Evolutionary conservation across 2,113 vertebrate genomes (phyloP).

Genomic region (Plecturocebus donacophilus): DNA sequence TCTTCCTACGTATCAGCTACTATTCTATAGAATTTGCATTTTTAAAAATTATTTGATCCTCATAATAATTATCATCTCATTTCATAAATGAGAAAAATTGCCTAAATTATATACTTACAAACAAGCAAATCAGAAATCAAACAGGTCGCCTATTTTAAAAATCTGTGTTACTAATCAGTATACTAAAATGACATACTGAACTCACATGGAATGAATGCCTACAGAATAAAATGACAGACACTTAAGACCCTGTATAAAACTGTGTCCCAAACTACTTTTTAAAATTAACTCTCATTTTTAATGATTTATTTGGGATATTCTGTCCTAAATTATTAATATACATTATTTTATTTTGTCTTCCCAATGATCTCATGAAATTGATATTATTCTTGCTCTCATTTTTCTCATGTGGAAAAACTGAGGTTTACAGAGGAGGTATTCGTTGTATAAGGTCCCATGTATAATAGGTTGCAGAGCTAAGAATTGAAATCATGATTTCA

Average conservation of each 20-base stretch:
- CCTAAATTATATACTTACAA: neutral
- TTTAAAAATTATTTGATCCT: neutral
- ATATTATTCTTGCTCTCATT: neutral
- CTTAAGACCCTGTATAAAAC: neutral
- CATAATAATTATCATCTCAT: neutral
- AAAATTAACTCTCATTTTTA: neutral
- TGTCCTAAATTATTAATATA: neutral
- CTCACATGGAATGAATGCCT: neutral
- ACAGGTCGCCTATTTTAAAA: neutral
- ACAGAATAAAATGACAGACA: neutral
- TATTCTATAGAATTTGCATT: neutral
- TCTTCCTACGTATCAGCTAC: neutral
- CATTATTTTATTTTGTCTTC: neutral
- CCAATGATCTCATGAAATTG: neutral
- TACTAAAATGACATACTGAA: neutral
- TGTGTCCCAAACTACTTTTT: neutral
- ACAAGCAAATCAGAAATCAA: neutral
- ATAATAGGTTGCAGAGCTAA: neutral
- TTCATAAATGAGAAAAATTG: neutral
- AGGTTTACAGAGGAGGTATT: neutral
- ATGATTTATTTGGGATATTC: neutral
- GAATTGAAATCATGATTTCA: neutral
- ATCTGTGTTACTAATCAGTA: neutral
- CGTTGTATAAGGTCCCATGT: neutral
- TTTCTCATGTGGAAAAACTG: neutral